These are phyloP conservation scores for Athalia cordata DNA, from an alignment of 2,888 invertebrate species.

Conservation along the genomic window DNA sequence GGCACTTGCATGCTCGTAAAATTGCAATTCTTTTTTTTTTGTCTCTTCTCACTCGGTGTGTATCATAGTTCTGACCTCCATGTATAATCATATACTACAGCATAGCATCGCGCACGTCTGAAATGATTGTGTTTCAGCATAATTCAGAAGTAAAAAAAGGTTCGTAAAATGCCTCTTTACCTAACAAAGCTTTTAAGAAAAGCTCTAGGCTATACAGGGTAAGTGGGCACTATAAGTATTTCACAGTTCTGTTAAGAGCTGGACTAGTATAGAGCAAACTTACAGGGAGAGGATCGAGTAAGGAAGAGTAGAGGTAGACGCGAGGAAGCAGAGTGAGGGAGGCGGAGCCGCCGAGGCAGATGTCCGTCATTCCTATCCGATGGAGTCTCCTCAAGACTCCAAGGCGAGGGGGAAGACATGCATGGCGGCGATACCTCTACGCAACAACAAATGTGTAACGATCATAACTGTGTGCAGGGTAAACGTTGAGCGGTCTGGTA, in stretches of 20 bases:
- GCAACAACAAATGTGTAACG: background rate
- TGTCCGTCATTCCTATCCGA: constrained; percentile 45
- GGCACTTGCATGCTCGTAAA: too few relatives aligned
- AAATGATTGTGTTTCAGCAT: constrained; percentile 33
- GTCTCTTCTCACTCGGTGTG: too few relatives aligned
- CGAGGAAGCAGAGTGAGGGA: constrained; percentile 38
- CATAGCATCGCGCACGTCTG: background rate
- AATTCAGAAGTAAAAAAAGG: constrained; percentile 28
- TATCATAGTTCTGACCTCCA: background rate
- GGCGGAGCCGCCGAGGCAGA: constrained; percentile 42
- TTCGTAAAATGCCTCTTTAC: constrained; percentile 22
- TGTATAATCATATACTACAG: background rate
- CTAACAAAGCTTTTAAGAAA: constrained; percentile 41
- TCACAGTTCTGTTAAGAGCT: constrained; percentile 15
- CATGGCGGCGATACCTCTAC: constrained; percentile 15
- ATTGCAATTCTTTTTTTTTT: too few relatives aligned
- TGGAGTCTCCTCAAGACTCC: constrained; percentile 31
- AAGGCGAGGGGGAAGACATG: constrained; percentile 25
- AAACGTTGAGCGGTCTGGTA: constrained; percentile 34
- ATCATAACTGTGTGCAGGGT: constrained; percentile 10
- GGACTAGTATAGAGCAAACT: background rate
- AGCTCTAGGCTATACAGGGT: constrained; percentile 11
- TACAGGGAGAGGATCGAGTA: background rate
- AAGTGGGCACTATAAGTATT: constrained; percentile 31
- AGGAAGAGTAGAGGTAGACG: constrained; percentile 21